Conservation (phyloP, 2,888 invertebrate genomes). For the Aphidius colemani region DNA sequence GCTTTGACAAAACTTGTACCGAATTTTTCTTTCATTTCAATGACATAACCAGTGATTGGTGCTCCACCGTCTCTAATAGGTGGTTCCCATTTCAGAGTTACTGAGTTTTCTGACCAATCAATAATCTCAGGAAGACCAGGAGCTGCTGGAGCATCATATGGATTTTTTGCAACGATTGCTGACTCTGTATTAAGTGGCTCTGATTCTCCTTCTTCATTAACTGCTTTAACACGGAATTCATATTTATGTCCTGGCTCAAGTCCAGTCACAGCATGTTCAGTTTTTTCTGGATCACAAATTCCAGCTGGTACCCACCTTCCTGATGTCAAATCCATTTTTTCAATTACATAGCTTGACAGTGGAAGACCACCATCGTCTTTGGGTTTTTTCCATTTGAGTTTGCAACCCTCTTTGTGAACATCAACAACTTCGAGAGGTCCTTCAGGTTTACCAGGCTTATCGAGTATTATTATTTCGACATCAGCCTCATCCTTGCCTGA, state of each 20-base stretch:
- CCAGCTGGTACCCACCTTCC: conserved; percentile 90
- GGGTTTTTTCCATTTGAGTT: conserved; percentile 91
- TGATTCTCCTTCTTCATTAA: conserved; percentile 96
- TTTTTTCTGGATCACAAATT: conserved; percentile 78
- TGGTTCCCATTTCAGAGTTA: conserved; percentile 88
- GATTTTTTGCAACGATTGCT: conserved; percentile 94
- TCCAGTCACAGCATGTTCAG: conserved; percentile 83
- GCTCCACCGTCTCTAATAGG: conserved; percentile 91
- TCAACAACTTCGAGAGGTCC: conserved; percentile 91
- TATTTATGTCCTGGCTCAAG: conserved; percentile 95
- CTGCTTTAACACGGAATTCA: conserved; percentile 95
- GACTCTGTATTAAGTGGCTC: conserved; percentile 91
- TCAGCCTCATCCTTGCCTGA: conserved; percentile 93
- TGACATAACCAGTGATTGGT: conserved; percentile 90
- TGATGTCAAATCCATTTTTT: conserved; percentile 90
- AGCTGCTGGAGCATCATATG: conserved; percentile 86
- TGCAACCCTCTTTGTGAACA: conserved; percentile 92
- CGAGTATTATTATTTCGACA: conserved; percentile 86
- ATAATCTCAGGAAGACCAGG: conserved; percentile 90
- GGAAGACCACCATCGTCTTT: conserved; percentile 95
- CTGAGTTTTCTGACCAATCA: conserved; percentile 90
- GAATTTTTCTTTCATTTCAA: conserved; percentile 91
- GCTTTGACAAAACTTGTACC: conserved; percentile 84
- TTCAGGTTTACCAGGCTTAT: conserved; percentile 85
- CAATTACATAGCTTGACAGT: conserved; percentile 86